Evolutionary conservation across 2,797 vertebrate species (phyloP), one percentile per base, ranked within the genome.

Genomic region (Alauda arvensis): DNA sequence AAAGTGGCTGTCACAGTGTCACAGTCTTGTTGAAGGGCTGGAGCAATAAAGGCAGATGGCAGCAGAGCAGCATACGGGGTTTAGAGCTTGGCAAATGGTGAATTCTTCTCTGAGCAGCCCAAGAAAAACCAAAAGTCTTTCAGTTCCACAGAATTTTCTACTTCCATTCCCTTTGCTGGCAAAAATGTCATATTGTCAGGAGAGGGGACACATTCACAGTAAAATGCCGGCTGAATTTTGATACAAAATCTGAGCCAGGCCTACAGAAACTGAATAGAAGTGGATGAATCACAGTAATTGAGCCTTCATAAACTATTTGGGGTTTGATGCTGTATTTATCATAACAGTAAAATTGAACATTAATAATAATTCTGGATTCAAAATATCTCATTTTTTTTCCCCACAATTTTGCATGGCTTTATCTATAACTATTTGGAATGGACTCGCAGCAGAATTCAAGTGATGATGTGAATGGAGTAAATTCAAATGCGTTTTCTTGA

Each of bases 81-180:
- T 93, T 93, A 68, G 71, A 79, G 8, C 87, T 82, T 20, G 83
- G 55, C 77, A 95, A 89, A 89, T 86, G 65, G 89, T 18, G 37
- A 13, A 37, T 34, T 46, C 11, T 60, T 24, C n/a, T 34, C 56
- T 14, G 48, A 77, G 9, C 60, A 46, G 29, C 45, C 49, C 56
- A 56, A n/a, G 42, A 71, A 71, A 79, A 43, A 18, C 46, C 57
- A 39, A 3, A 6, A 2, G 33, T 51, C 34, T 37, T 60, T 33
- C 39, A 60, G 11, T 43, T 75, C 42, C 55, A 20, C 66, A 43
- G 29, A 0, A 15, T n/a, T 77, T 65, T 68, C 85, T 40, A 26
- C 16, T n/a, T 49, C 37, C 10, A 3, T 59, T 91, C 15, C 26
- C 48, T 80, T n/a, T 46, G 46, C 60, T 67, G 63, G 49, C 33